Conservation (phyloP, 2,888 invertebrate genomes). For the Amiota communis region DNA sequence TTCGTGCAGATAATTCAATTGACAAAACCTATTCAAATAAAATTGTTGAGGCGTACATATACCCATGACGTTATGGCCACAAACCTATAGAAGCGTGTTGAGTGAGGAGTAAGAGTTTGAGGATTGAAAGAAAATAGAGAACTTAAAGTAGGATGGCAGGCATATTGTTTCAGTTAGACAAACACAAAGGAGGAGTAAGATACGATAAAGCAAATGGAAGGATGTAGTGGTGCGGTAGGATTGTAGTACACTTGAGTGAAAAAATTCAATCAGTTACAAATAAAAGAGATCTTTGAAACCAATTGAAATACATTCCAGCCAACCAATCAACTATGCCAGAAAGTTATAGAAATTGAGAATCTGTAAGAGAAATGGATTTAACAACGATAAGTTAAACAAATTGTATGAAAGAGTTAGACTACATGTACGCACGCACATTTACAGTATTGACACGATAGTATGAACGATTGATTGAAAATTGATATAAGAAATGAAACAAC, state of each 20-base stretch:
- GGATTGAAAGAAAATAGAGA: background rate
- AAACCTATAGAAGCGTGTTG: slow-evolving; percentile 21
- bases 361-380: background rate
- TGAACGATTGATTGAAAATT: no score
- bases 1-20: slow-evolving; percentile 40
- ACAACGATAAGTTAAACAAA: slow-evolving; percentile 14
- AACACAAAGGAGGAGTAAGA: background rate
- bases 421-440: no score
- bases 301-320: slow-evolving; percentile 11
- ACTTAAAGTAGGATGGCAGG: background rate
- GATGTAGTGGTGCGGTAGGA: no score
- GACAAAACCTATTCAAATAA: slow-evolving; percentile 45
- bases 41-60: slow-evolving; percentile 45
- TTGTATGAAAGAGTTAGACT: background rate
- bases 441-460: no score
- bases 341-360: slow-evolving; percentile 1
- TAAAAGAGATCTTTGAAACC: slow-evolving; percentile 3
- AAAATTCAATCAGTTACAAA: slow-evolving; percentile 21
- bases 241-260: slow-evolving; percentile 1
- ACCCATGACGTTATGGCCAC: slow-evolving; percentile 39
- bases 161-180: slow-evolving; percentile 13
- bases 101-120: background rate
- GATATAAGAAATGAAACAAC: no score
- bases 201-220: no score
- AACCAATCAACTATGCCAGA: background rate